These are phyloP conservation scores for Troilus luridus DNA, from an alignment of 2,888 invertebrate species.

Conservation along the genomic window DNA sequence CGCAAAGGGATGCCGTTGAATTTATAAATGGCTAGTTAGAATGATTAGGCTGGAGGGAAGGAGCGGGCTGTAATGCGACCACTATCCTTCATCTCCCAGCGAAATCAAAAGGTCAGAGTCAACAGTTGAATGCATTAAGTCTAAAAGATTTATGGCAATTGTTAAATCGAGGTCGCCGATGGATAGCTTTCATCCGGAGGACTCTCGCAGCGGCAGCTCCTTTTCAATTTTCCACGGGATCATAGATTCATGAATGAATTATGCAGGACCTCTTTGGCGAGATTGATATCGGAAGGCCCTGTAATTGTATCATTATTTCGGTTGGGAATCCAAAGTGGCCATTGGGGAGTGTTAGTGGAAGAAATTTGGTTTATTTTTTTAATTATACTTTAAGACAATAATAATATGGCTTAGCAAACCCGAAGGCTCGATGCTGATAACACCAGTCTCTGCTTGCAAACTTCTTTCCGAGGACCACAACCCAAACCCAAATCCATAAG, in stretches of 20 bases:
- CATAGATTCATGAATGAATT: conserved; percentile 43
- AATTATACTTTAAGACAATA: neutral
- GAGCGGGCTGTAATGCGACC: neutral
- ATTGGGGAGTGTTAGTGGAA: neutral
- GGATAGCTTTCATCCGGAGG: conserved; percentile 17
- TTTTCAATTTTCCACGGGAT: conserved; percentile 39
- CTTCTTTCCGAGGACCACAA: too few species aligned
- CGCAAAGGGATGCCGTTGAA: neutral
- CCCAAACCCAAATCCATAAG: too few species aligned
- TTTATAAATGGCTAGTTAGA: neutral
- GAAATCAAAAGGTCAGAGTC: conserved; percentile 38
- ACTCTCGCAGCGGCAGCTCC: neutral
- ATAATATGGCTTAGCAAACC: too few species aligned
- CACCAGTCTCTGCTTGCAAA: too few species aligned
- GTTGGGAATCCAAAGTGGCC: neutral
- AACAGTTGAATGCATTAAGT: conserved; percentile 29
- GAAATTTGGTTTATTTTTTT: neutral
- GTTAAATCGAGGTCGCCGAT: conserved; percentile 15
- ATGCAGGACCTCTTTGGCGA: conserved; percentile 28
- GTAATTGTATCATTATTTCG: conserved; percentile 30
- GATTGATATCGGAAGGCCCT: conserved; percentile 34
- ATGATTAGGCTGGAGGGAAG: neutral
- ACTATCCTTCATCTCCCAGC: neutral
- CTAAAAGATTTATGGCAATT: conserved; percentile 44
- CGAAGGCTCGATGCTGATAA: too few species aligned